Evolutionary conservation across 2,113 vertebrate species (phyloP).

Genomic region (Arenaria interpres): DNA sequence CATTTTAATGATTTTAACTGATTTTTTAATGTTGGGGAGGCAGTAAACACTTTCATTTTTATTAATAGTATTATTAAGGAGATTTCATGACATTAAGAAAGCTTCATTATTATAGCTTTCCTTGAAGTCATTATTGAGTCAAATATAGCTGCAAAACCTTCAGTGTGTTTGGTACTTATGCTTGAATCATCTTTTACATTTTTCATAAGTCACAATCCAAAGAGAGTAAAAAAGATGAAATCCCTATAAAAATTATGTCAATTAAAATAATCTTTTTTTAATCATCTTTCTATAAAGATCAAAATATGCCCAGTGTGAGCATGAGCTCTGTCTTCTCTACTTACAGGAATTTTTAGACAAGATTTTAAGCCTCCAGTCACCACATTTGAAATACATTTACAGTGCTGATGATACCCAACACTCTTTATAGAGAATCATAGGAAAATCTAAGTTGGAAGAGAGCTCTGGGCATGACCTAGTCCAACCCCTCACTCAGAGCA

Average conservation of each 20-base stretch:
- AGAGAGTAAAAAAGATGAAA: not conserved
- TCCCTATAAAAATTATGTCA: not conserved
- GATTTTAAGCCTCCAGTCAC: not conserved
- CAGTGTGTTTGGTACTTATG: not conserved
- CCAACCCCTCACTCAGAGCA: not conserved
- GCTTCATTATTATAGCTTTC: not conserved
- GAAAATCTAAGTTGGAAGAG: not conserved
- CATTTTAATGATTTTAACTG: not conserved
- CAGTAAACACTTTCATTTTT: not conserved
- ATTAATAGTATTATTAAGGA: not conserved
- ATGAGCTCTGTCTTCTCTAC: not conserved
- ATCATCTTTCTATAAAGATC: not conserved
- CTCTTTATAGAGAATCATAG: not conserved
- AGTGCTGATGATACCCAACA: not conserved
- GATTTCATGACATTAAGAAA: not conserved
- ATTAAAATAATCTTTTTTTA: not conserved
- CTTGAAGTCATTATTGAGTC: slow-evolving; percentile 13
- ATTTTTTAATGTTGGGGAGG: not conserved
- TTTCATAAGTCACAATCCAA: slow-evolving; percentile 23
- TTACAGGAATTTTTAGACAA: not conserved
- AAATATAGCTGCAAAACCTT: slow-evolving; percentile 27
- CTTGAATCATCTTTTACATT: slow-evolving; percentile 40
- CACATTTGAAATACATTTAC: not conserved
- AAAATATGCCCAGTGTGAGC: not conserved
- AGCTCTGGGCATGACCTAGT: not conserved